phyloP scores from a whole-genome alignment of 2,113 vertebrate genomes.

The Irena cyanogastra region DNA sequence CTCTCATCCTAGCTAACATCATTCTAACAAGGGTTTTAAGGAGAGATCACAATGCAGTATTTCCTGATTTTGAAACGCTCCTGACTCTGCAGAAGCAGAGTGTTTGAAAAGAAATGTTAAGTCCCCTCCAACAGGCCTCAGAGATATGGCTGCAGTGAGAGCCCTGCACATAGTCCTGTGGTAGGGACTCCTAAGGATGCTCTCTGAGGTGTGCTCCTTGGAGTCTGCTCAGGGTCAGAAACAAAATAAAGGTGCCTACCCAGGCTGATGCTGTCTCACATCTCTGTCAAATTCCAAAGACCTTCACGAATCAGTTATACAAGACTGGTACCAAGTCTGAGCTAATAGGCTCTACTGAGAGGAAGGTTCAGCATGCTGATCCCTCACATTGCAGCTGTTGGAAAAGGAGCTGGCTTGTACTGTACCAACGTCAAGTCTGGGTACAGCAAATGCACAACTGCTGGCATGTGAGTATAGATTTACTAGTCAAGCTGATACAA shows the following conservation, averaged over 20 bases:
- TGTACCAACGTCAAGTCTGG: rapidly evolving
- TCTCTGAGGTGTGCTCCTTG: not conserved
- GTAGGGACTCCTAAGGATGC: not conserved
- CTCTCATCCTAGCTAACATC: not conserved
- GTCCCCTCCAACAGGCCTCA: not conserved
- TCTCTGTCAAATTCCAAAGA: not conserved
- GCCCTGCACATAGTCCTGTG: not conserved
- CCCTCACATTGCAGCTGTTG: not conserved
- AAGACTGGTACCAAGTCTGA: not conserved
- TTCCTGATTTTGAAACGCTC: not conserved
- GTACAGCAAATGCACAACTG: not conserved
- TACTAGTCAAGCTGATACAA: not conserved
- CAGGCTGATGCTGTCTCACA: not conserved
- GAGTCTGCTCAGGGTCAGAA: not conserved
- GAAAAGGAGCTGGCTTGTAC: not conserved
- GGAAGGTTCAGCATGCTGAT: not conserved
- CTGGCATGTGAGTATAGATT: not conserved
- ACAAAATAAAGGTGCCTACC: not conserved
- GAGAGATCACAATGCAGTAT: not conserved
- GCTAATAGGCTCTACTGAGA: not conserved
- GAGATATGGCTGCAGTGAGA: not conserved
- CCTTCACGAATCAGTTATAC: not conserved
- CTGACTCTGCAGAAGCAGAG: not conserved
- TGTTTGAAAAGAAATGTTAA: not conserved
- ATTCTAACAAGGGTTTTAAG: not conserved